These are phyloP conservation scores for Scomberomorus guttatus DNA, from an alignment of 2,797 vertebrate species.

Conservation along the genomic window DNA sequence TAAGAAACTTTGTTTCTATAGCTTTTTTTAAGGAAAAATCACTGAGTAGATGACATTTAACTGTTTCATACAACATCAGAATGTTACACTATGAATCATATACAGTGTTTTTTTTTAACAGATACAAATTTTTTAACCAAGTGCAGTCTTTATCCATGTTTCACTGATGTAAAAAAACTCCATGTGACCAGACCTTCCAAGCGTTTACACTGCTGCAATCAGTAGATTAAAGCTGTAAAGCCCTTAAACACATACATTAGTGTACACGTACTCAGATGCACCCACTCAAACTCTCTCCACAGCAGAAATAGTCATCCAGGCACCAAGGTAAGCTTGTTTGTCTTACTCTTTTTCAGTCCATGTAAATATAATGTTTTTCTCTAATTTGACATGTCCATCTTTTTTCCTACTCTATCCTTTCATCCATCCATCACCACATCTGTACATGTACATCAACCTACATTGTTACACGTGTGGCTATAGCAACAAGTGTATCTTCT, in stretches of 20 bases:
- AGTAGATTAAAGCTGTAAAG: conserved; percentile 29
- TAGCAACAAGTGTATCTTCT: neutral
- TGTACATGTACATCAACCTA: neutral
- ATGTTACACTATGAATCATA: neutral
- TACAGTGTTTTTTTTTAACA: neutral
- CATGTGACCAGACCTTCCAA: conserved; percentile 1
- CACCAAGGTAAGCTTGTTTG: neutral
- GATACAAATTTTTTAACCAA: neutral
- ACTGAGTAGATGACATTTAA: neutral
- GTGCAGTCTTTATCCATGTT: neutral
- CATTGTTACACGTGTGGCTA: neutral
- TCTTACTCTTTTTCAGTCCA: neutral
- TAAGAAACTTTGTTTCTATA: neutral
- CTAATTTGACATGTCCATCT: neutral
- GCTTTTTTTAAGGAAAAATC: neutral
- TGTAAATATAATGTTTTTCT: neutral
- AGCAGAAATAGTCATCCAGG: neutral
- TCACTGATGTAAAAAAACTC: neutral
- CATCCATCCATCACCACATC: neutral
- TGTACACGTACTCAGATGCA: neutral
- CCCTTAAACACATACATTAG: neutral
- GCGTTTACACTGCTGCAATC: conserved; percentile 9
- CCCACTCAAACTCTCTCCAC: neutral
- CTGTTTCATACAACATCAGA: neutral
- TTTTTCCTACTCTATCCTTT: conserved; percentile 1